Evolutionary conservation across 2,888 invertebrate species (phyloP).

Genomic region (Eristalis tenax): DNA sequence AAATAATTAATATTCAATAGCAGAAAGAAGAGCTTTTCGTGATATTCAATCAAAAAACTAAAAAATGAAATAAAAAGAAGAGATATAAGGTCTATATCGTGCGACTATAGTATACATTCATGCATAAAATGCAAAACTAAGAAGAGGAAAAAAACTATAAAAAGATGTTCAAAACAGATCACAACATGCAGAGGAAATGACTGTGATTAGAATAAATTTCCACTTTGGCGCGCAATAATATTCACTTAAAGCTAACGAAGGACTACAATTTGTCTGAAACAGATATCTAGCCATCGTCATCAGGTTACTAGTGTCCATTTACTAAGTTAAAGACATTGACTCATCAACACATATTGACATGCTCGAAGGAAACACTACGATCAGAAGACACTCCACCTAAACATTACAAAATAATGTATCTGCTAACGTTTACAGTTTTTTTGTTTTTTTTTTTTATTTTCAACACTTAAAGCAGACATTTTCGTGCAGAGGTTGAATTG

Average conservation of each 20-base stretch:
- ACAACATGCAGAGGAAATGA: conserved; percentile 11
- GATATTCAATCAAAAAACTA: conserved; percentile 51
- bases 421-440: not conserved
- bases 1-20: conserved; percentile 54
- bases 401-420: not conserved
- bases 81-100: conserved; percentile 18
- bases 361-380: conserved; percentile 32
- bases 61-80: not conserved
- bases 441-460: not conserved
- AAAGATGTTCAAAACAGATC: not conserved
- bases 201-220: conserved; percentile 17
- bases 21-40: conserved; percentile 71
- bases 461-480: conserved; percentile 48
- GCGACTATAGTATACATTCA: conserved; percentile 33
- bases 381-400: conserved; percentile 23
- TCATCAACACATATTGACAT: conserved; percentile 25
- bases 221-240: conserved; percentile 61
- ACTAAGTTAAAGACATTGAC: conserved; percentile 21
- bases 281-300: conserved; percentile 9
- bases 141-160: not conserved
- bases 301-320: not conserved
- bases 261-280: conserved; percentile 31
- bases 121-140: conserved; percentile 54
- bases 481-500: conserved; percentile 46
- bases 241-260: conserved; percentile 28